Conservation (phyloP, 2,113 vertebrate genomes). For the Lasiurus borealis region DNA sequence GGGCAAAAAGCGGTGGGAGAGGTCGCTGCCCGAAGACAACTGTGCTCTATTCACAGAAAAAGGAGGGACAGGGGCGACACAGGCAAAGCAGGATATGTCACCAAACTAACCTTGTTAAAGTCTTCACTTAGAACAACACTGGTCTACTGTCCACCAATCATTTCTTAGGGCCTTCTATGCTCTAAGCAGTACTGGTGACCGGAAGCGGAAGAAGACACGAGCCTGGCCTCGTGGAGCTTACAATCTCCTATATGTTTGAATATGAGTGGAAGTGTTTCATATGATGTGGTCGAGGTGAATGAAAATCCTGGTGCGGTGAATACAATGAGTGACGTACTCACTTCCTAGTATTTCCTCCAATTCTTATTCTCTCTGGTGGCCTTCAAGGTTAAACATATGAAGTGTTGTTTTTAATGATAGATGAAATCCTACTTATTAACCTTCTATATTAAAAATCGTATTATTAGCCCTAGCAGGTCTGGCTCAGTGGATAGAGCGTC, state of each 20-base stretch:
- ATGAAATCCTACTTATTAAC: neutral
- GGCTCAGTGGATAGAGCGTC: too few species aligned
- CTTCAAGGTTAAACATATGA: neutral
- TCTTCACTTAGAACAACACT: neutral
- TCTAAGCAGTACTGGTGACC: neutral
- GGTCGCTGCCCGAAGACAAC: neutral
- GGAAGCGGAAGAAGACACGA: neutral
- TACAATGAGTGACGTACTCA: neutral
- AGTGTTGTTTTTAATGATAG: neutral
- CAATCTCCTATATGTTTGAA: neutral
- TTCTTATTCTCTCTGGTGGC: neutral
- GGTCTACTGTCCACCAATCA: neutral
- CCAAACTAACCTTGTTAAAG: neutral
- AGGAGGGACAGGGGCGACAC: neutral
- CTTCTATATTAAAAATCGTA: neutral
- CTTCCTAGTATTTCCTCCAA: neutral
- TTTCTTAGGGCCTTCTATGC: neutral
- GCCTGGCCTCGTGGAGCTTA: neutral
- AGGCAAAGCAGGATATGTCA: neutral
- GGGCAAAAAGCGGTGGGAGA: neutral
- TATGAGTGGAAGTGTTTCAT: neutral
- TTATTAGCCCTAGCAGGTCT: neutral
- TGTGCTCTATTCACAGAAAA: neutral
- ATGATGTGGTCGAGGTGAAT: neutral
- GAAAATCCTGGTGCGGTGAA: neutral